A percentile compares a stretch with the other conserved stretches of the same genome.
Conservation (phyloP, 2,797 vertebrate species). For the Danio aesculapii region DNA sequence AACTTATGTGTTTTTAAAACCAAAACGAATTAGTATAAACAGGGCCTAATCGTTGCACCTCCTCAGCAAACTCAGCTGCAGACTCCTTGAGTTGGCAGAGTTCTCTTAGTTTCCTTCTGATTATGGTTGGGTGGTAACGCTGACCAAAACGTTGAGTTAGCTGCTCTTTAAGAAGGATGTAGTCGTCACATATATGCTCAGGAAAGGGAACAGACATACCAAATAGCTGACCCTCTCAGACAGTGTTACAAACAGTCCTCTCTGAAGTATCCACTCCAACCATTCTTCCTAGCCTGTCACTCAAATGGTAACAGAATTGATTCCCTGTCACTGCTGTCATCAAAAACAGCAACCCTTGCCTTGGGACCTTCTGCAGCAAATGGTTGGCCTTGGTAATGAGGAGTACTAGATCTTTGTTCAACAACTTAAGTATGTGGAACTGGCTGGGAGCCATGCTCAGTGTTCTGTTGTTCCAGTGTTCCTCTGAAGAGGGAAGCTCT, state of each 20-base stretch:
- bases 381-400: too few relatives aligned
- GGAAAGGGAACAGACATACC: conserved; percentile 40
- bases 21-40: too few relatives aligned
- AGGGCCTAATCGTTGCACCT: background rate
- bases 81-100: conserved; percentile 24
- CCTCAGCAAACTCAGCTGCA: conserved; percentile 49
- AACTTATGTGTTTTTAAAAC: too few relatives aligned
- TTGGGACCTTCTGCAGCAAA: too few relatives aligned
- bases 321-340: conserved; percentile 36
- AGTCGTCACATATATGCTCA: conserved; percentile 25
- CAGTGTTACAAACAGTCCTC: conserved; percentile 35
- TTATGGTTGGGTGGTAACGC: background rate
- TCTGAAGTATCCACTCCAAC: conserved; percentile 25
- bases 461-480: too few relatives aligned
- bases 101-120: conserved; percentile 38
- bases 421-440: too few relatives aligned
- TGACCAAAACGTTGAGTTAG: conserved; percentile 1
- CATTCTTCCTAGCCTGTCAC: background rate
- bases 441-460: too few relatives aligned
- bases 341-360: background rate
- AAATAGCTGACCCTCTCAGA: conserved; percentile 34
- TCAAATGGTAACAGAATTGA: conserved; percentile 47
- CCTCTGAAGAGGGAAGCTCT: too few relatives aligned
- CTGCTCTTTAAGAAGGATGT: conserved; percentile 16
- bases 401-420: too few relatives aligned